Evolutionary conservation across 2,113 vertebrate species (phyloP).

Genomic region (Trinectes maculatus): DNA sequence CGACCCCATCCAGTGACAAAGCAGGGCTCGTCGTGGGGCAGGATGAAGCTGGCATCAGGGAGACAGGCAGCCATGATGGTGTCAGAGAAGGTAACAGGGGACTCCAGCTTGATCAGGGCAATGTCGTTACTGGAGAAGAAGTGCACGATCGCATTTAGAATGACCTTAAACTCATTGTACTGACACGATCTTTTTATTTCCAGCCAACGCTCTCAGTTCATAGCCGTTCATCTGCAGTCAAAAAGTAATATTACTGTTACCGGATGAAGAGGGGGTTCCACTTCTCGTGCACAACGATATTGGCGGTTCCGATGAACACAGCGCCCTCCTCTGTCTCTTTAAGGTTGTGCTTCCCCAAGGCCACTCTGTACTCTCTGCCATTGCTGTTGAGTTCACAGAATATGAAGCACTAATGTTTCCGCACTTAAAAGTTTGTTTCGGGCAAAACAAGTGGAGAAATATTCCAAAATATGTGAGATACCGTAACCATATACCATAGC

Average conservation of each 20-base stretch:
- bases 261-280: conserved; percentile 82
- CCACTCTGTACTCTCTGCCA: conserved; percentile 78
- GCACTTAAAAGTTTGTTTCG: neutral
- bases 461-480: too few relatives aligned
- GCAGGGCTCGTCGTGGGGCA: conserved; percentile 83
- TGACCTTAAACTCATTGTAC: neutral
- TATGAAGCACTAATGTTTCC: neutral
- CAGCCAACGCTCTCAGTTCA: neutral
- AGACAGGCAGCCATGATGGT: conserved; percentile 85
- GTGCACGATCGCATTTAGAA: conserved; percentile 6
- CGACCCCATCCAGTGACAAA: conserved; percentile 92
- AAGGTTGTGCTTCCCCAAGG: conserved; percentile 86
- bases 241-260: conserved; percentile 40
- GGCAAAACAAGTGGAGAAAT: too few relatives aligned
- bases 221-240: too few relatives aligned
- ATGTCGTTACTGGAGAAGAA: conserved; percentile 85
- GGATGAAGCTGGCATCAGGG: conserved; percentile 66
- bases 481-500: neutral
- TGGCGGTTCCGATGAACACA: conserved; percentile 62
- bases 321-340: conserved; percentile 68
- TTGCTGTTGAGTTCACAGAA: conserved; percentile 50
- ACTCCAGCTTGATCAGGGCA: conserved; percentile 87
- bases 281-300: conserved; percentile 80
- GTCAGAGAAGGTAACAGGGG: conserved; percentile 75
- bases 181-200: neutral